phyloP scores from a whole-genome alignment of 2,113 vertebrate genomes.

The Oceanodroma tethys region DNA sequence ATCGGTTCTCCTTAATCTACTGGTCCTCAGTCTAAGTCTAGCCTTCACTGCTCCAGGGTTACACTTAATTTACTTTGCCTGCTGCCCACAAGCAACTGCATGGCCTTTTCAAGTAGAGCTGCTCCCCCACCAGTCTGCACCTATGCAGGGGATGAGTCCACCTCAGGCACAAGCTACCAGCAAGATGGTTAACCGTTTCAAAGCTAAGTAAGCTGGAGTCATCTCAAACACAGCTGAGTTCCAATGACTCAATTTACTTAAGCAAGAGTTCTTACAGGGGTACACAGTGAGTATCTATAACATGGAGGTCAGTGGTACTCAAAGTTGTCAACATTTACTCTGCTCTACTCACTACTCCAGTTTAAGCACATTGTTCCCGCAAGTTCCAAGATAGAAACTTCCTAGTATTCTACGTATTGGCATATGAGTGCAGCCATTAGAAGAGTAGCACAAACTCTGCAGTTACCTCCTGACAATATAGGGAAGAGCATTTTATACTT shows the following conservation, averaged over 20 bases:
- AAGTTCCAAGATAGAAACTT: not conserved
- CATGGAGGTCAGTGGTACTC: not conserved
- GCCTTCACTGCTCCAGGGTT: not conserved
- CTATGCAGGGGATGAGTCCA: not conserved
- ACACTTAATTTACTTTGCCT: not conserved
- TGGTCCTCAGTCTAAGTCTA: not conserved
- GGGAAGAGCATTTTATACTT: constrained; percentile 54
- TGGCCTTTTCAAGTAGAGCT: not conserved
- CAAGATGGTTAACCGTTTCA: not conserved
- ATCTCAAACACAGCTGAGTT: not conserved
- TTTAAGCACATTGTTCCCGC: not conserved
- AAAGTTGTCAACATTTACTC: not conserved
- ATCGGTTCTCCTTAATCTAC: not conserved
- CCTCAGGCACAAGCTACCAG: not conserved
- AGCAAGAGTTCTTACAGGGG: not conserved
- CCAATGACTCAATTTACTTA: not conserved
- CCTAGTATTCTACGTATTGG: not conserved
- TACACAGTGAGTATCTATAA: not conserved
- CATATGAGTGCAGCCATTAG: not conserved
- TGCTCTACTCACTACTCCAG: not conserved
- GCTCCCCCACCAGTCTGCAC: not conserved
- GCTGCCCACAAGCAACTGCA: not conserved
- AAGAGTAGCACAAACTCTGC: not conserved
- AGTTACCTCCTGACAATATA: not conserved
- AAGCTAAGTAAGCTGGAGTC: not conserved